phyloP scores from a whole-genome alignment of 2,888 invertebrate genomes.

The Electrophaes corylata region DNA sequence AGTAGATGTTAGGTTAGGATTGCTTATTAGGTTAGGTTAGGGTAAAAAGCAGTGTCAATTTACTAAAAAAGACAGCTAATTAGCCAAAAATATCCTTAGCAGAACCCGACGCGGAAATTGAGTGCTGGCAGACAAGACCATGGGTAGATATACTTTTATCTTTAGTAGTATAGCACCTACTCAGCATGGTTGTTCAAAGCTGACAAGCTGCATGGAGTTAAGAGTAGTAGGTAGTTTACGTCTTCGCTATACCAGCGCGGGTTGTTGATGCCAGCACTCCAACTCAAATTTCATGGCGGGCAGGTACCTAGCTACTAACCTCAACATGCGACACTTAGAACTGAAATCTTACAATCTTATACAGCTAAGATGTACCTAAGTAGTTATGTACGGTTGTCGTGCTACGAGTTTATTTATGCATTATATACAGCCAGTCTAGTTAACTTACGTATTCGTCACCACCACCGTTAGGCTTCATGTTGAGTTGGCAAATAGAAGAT shows the following conservation, averaged over 20 bases:
- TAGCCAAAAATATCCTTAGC: background rate
- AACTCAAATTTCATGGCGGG: background rate
- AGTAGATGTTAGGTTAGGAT: background rate
- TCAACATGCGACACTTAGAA: background rate
- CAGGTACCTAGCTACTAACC: background rate
- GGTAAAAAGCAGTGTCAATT: background rate
- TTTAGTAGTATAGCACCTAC: no score
- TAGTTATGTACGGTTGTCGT: background rate
- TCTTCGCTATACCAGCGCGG: no score
- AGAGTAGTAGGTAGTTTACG: no score
- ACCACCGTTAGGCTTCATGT: conserved; percentile 73
- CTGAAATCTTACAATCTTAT: background rate
- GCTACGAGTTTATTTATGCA: background rate
- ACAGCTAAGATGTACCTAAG: background rate
- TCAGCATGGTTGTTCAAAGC: no score
- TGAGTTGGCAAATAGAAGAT: conserved; percentile 38
- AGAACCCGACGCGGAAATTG: background rate
- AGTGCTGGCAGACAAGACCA: no score
- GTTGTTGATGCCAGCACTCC: background rate
- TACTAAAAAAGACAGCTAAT: background rate
- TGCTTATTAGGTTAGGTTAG: background rate
- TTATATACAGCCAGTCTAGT: background rate
- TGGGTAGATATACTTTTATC: no score
- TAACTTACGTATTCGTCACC: conserved; percentile 75
- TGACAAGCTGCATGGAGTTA: no score